Evolutionary conservation across 64 coral and sea anemone species (phyloP), one percentile per base, ranked within the genome.

Genomic region (Montipora capricornis): DNA sequence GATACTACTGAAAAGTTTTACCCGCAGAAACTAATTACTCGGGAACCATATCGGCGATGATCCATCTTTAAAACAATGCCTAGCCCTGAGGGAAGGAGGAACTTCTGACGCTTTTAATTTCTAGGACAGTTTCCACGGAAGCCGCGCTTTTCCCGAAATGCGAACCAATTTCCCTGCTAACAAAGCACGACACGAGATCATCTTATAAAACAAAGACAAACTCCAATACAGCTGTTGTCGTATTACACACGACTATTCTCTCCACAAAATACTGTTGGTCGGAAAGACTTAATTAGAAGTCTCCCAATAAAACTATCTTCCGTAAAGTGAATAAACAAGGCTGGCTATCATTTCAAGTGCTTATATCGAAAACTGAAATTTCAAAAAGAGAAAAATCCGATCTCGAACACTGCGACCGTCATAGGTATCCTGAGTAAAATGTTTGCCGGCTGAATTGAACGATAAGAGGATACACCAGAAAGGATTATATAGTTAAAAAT

Each of bases 281-380:
- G 82, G 64, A 51, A 73, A 86, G 62, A 86, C 82, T 86, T 86
- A 86, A 86, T 86, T 86, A 86, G 82, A 86, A 86, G 64, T 86
- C 64, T 86, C 47, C 64, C 82, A 86, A 86, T 86, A 86, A 86
- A 86, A 71, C 64, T 22, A 44, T 71, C 11, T 86, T 52, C 66
- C 82, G 62, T 86, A 73, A 47, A 48, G 37, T 86, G 82, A 86
- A 73, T 86, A 86, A 86, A 86, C 82, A 71, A 49, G 64, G 47
- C 45, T 20, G 47, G 46, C 29, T 68, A 82, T 82, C 14, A 52
- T 62, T 66, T n/a, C 11, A n/a, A 46, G 82, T 71, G 62, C 71
- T 86, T 73, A 86, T 20, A 50, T 22, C 82, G n/a, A 4, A 19
- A 22, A 73, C 66, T 46, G 66, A 86, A 86, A 86, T 86, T 45